Conservation (phyloP, 1,140 invertebrate species). For the Leptopilina boulardi region DNA sequence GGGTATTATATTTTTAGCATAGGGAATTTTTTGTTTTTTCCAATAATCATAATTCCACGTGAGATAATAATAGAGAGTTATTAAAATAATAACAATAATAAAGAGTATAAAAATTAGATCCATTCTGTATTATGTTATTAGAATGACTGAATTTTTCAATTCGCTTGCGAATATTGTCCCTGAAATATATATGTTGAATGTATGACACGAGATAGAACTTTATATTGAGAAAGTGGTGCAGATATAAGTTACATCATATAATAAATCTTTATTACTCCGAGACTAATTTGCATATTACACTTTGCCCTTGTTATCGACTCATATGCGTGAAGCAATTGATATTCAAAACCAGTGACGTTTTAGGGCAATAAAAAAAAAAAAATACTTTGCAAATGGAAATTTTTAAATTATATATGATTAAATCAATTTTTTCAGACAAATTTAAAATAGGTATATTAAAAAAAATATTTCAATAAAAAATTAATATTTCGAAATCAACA, state of each 20-base stretch:
- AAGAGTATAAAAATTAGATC: neutral
- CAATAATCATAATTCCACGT: constrained; percentile 70
- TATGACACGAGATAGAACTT: neutral
- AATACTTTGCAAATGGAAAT: neutral
- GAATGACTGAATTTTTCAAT: neutral
- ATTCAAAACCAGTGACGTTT: neutral
- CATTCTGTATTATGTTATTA: neutral
- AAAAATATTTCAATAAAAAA: no score
- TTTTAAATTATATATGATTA: no score
- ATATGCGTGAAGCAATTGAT: neutral
- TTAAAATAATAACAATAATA: neutral
- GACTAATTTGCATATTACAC: neutral
- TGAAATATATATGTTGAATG: neutral
- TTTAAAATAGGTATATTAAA: no score
- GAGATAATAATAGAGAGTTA: constrained; percentile 52
- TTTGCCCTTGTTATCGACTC: neutral
- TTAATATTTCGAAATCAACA: no score
- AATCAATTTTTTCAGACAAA: no score
- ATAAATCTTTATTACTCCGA: neutral
- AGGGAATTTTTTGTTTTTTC: constrained; percentile 68
- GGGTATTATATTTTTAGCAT: constrained; percentile 52
- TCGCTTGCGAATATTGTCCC: neutral
- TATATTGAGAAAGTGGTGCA: neutral
- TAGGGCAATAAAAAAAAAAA: neutral
- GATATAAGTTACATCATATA: neutral